Conservation (phyloP, 2,113 vertebrate genomes). For the Osmerus eperlanus region DNA sequence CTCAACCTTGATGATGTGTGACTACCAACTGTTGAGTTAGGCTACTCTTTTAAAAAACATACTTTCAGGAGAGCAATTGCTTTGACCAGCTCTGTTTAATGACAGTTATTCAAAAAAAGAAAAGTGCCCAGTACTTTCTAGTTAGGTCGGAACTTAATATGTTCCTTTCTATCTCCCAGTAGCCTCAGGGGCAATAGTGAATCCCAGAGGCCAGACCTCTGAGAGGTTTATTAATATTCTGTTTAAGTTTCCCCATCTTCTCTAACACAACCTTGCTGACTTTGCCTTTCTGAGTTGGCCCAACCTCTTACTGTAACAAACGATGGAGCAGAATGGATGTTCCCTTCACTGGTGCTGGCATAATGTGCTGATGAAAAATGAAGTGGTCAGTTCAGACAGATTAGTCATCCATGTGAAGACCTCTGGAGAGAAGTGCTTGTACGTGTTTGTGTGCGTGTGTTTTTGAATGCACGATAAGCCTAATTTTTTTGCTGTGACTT, state of each 20-base stretch:
- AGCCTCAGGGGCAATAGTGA: conserved; percentile 1
- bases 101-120: too few relatives aligned
- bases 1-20: too few relatives aligned
- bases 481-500: too few relatives aligned
- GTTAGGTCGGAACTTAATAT: too few relatives aligned
- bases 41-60: too few relatives aligned
- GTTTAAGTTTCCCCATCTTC: conserved; percentile 40
- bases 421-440: conserved; percentile 35
- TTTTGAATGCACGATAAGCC: too few relatives aligned
- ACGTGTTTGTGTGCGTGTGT: conserved; percentile 1
- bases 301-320: conserved; percentile 42
- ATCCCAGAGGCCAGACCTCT: conserved; percentile 6
- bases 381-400: conserved; percentile 62
- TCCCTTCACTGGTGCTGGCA: conserved; percentile 57
- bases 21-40: too few relatives aligned
- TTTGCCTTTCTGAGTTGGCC: conserved; percentile 49
- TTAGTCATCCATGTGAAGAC: conserved; percentile 57
- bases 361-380: conserved; percentile 70
- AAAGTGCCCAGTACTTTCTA: too few relatives aligned
- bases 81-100: too few relatives aligned
- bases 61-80: too few relatives aligned
- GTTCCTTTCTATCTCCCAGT: neutral
- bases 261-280: conserved; percentile 43
- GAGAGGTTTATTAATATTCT: conserved; percentile 55
- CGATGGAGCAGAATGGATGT: conserved; percentile 57